Percentiles rank a stretch among this genome's conserved stretches.
phyloP scores from a whole-genome alignment of 2,113 vertebrate genomes.

The Hydropotes inermis region DNA sequence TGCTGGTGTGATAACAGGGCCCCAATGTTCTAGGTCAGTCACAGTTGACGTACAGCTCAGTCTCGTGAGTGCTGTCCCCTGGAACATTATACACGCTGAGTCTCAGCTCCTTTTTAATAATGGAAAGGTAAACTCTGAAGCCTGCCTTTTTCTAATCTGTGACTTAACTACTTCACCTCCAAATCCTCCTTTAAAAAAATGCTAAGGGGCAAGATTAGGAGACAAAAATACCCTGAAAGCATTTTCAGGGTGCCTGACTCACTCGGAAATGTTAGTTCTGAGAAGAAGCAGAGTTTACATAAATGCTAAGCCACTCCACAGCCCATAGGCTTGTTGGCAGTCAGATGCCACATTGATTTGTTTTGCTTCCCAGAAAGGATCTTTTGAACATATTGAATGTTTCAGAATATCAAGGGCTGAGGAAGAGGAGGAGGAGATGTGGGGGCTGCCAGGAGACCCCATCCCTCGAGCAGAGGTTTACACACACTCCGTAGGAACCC shows the following conservation, averaged over 20 bases:
- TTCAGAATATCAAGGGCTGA: neutral
- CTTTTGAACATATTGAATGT: neutral
- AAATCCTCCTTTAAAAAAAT: constrained; percentile 11
- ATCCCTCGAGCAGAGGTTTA: neutral
- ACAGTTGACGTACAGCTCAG: constrained; percentile 48
- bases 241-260: neutral
- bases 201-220: neutral
- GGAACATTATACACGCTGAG: constrained; percentile 61
- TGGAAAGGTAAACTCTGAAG: constrained; percentile 65
- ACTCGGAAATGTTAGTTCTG: rapidly evolving
- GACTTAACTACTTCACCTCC: constrained; percentile 60
- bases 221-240: neutral
- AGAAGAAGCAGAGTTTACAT: rapidly evolving
- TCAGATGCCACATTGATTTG: neutral
- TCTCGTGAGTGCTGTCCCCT: constrained; percentile 71
- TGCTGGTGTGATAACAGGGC: constrained; percentile 66
- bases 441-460: neutral
- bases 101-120: constrained; percentile 46
- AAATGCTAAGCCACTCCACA: rapidly evolving
- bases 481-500: rapidly evolving
- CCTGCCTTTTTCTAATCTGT: constrained; percentile 37
- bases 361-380: neutral
- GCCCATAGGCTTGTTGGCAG: neutral
- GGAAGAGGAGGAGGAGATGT: neutral
- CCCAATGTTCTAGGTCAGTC: constrained; percentile 75